Evolutionary conservation across 2,888 invertebrate species (phyloP).

Genomic region (Callinectes sapidus): DNA sequence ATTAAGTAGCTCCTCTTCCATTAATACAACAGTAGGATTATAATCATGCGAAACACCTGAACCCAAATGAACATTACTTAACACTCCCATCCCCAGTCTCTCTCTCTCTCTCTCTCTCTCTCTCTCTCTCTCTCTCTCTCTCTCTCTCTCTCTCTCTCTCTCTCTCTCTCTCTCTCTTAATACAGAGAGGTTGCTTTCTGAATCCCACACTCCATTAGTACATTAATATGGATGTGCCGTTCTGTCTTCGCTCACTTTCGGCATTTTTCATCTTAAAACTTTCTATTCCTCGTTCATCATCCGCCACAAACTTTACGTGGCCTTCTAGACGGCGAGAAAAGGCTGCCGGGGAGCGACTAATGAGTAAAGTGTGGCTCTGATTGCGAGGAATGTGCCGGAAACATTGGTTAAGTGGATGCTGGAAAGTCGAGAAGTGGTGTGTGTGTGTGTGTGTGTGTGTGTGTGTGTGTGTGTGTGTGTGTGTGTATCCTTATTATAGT

Average conservation of each 20-base stretch:
- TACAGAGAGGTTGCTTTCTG: no score
- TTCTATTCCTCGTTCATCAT: background rate
- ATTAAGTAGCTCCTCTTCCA: no score
- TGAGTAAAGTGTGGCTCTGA: conserved; percentile 17
- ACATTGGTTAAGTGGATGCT: conserved; percentile 6
- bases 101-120: no score
- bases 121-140: background rate
- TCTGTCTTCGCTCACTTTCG: background rate
- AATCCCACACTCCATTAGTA: no score
- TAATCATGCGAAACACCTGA: no score
- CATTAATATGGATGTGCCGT: no score
- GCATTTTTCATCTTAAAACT: background rate
- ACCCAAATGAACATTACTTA: no score
- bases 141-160: background rate
- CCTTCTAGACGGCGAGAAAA: background rate
- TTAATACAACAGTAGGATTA: no score
- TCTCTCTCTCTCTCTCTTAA: no score
- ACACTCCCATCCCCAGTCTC: background rate
- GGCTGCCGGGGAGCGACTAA: background rate
- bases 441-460: background rate
- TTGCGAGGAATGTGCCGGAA: background rate
- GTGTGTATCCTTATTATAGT: no score
- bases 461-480: conserved; percentile 38
- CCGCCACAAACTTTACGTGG: background rate
- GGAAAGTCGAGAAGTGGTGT: background rate